Conservation (phyloP, 2,113 vertebrate genomes). For the rabbit (Oryctolagus cuniculus) region DNA sequence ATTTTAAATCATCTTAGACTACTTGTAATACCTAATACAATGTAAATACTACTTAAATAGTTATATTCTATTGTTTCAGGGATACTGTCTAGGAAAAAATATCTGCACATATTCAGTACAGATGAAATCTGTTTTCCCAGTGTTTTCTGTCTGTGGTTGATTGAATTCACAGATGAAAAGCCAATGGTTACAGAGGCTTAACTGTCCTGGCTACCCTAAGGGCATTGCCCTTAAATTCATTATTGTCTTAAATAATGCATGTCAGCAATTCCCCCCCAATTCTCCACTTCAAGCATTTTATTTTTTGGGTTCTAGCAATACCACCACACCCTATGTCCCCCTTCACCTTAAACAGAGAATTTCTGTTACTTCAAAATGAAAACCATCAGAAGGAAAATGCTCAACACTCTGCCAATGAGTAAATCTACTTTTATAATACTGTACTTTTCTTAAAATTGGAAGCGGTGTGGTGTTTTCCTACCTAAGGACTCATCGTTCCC, state of each 20-base stretch:
- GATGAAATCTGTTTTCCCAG: no score
- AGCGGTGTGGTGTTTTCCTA: background rate
- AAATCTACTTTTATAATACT: background rate
- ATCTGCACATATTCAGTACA: no score
- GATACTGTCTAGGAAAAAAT: no score
- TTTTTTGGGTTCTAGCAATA: background rate
- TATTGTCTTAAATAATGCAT: conserved; percentile 4
- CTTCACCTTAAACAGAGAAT: background rate
- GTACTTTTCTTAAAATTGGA: background rate
- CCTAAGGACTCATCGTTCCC: background rate
- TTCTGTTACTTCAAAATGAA: background rate
- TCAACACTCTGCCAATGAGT: background rate
- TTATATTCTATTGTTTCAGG: no score
- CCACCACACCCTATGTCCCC: background rate
- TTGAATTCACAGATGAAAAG: no score
- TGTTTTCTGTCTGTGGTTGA: no score
- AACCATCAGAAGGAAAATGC: background rate
- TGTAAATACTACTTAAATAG: no score
- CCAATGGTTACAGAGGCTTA: no score
- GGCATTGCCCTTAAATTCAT: background rate
- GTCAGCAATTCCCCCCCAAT: background rate
- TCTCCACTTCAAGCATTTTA: background rate
- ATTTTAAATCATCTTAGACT: no score
- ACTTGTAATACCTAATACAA: no score
- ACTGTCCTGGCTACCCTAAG: background rate